Percentiles rank a stretch among this genome's conserved stretches.
Conservation (phyloP, 2,113 vertebrate species). For the Noctilio leporinus region DNA sequence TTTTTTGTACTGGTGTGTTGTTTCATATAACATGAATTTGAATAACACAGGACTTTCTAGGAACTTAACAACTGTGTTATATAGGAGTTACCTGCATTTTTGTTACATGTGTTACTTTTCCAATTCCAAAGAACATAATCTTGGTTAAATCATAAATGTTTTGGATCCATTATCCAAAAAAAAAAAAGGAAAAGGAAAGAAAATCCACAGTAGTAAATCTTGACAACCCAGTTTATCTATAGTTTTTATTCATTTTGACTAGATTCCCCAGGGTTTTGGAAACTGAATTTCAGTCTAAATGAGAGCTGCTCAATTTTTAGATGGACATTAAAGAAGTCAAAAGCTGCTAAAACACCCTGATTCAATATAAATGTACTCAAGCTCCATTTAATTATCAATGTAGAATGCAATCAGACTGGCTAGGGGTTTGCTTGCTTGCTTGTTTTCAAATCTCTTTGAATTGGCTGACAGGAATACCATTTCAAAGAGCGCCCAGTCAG, state of each 20-base stretch:
- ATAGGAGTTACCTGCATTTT: no score
- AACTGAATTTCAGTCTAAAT: constrained; percentile 43
- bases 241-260: constrained; percentile 32
- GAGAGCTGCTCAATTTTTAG: constrained; percentile 35
- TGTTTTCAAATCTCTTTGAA: constrained; percentile 47
- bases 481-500: constrained; percentile 8
- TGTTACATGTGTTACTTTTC: neutral
- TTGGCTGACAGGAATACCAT: neutral
- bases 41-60: no score
- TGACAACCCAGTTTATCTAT: neutral
- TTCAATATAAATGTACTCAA: neutral
- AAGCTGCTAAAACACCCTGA: constrained; percentile 24
- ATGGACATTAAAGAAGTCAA: constrained; percentile 23
- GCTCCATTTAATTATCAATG: constrained; percentile 26
- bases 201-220: neutral
- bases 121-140: constrained; percentile 2
- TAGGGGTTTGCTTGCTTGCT: neutral
- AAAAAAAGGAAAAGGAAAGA: neutral
- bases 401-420: neutral
- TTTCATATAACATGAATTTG: no score
- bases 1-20: no score
- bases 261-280: constrained; percentile 36
- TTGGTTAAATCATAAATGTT: constrained; percentile 17
- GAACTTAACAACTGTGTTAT: no score
- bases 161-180: constrained; percentile 17